phyloP scores from a whole-genome alignment of 2,797 vertebrate species.

The Florisuga fusca region DNA sequence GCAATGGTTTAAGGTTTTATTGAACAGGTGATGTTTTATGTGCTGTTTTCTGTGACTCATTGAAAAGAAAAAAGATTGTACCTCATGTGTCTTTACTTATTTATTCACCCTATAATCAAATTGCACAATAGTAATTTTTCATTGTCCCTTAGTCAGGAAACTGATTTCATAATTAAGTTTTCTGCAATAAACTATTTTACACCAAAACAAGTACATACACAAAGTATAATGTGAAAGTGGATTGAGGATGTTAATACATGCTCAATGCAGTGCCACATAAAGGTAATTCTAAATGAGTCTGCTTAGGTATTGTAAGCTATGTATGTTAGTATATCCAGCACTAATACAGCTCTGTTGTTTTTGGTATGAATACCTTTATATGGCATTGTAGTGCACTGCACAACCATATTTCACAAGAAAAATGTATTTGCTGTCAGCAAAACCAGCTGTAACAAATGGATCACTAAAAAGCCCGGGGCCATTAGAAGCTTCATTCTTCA shows the following conservation, averaged over 20 bases:
- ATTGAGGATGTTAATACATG: background rate
- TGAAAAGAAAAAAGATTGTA: constrained; percentile 9
- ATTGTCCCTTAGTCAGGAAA: background rate
- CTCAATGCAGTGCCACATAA: constrained; percentile 27
- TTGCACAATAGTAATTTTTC: background rate
- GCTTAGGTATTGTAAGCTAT: background rate
- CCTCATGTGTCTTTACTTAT: constrained; percentile 13
- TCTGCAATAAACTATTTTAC: constrained; percentile 68
- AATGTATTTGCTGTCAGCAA: constrained; percentile 14
- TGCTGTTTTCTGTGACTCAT: background rate
- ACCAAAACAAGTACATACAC: constrained; percentile 59
- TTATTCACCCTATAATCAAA: constrained; percentile 35
- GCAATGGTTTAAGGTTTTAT: constrained; percentile 5
- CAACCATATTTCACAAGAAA: constrained; percentile 4
- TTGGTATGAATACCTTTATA: background rate
- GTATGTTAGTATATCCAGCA: background rate
- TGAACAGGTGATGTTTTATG: background rate
- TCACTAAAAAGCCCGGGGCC: background rate
- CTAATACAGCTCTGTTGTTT: background rate
- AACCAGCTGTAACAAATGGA: background rate
- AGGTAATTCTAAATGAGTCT: background rate
- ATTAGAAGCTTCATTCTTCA: background rate
- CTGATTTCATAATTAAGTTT: constrained; percentile 38
- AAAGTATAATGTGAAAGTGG: constrained; percentile 16
- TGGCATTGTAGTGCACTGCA: background rate